Base-by-base conservation (phyloP, 2,113 vertebrate genomes). In the Mobula hypostoma region DNA sequence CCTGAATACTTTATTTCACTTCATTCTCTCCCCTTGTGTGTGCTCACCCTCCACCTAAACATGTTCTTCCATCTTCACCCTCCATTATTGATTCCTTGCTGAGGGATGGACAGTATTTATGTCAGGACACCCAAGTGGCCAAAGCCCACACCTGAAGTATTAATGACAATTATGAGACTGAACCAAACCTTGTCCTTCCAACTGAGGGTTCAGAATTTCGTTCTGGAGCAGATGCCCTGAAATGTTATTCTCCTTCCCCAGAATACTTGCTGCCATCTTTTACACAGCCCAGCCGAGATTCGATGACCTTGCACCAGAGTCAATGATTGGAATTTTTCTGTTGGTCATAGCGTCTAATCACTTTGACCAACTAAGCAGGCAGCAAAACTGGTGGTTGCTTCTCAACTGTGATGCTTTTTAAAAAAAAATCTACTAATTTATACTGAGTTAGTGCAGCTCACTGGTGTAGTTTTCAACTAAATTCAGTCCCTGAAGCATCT, bases 31-130 rank as follows among this genome's bases (percentile, higher is more conserved):
- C 27, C 29, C 76, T n/a, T 17, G 0, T 96, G 96, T 96, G 96
- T 96, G 96, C 96, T 94, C 94, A 95, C 95, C 95, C 95, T 48
- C 19, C 94, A 95, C 94, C 95, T 94, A 94, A 95, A 95, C 95
- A 40, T 63, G 83, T 72, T 90, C 68, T 32, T 95, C 83, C 92
- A 66, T 94, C 61, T 94, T 91, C 74, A 12, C 87, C 96, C 96
- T 96, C 2, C 96, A 61, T 17, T 27, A 7, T 85, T 85, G 82
- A 58, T 85, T 61, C 9, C 7, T 66, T 90, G 61, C 29, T 32
- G 29, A 32, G 61, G 0, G n/a, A 9, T 79, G 19, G 80, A 19
- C 40, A 40, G 14, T 9, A 24, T 19, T 63, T 88, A 56, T 63
- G 85, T 15, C 32, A 17, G 29, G 4, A 66, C n/a, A 66, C 29